phyloP scores from a whole-genome alignment of 2,113 vertebrate genomes.

The Pampusana beccarii region DNA sequence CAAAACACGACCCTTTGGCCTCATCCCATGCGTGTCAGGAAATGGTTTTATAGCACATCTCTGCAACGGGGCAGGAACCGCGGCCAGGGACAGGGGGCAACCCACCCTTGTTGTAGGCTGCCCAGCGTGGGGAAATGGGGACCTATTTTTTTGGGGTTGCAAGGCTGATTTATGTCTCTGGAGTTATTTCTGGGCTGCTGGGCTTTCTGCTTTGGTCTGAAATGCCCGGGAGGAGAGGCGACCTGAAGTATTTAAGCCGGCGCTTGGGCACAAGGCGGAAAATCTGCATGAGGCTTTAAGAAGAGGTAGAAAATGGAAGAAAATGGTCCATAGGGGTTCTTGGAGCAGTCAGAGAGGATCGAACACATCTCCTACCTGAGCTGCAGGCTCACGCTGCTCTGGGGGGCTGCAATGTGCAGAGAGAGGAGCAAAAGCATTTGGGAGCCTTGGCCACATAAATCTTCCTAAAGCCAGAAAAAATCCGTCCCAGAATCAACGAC shows the following conservation, averaged over 20 bases:
- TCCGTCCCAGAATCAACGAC: fast-evolving
- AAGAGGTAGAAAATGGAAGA: neutral
- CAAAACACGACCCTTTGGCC: slow-evolving; percentile 58
- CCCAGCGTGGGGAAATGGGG: neutral
- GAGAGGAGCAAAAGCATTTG: neutral
- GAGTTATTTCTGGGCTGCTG: neutral
- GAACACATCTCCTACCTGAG: neutral
- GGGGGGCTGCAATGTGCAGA: fast-evolving
- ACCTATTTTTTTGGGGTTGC: neutral
- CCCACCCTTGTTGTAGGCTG: fast-evolving
- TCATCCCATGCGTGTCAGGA: slow-evolving; percentile 18
- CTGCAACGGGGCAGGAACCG: neutral
- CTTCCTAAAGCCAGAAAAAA: neutral
- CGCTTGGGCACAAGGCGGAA: neutral
- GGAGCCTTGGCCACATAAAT: neutral
- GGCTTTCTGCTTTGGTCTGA: neutral
- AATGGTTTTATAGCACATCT: neutral
- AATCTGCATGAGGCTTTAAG: neutral
- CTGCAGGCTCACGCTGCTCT: neutral
- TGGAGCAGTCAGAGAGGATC: neutral
- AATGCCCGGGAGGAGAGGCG: neutral
- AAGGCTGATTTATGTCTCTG: neutral
- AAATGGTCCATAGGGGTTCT: fast-evolving
- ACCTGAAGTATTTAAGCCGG: fast-evolving
- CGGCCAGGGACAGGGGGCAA: no score